These are phyloP conservation scores for Centropyge bicolor DNA, from an alignment of 2,797 vertebrate genomes.

Conservation along the genomic window DNA sequence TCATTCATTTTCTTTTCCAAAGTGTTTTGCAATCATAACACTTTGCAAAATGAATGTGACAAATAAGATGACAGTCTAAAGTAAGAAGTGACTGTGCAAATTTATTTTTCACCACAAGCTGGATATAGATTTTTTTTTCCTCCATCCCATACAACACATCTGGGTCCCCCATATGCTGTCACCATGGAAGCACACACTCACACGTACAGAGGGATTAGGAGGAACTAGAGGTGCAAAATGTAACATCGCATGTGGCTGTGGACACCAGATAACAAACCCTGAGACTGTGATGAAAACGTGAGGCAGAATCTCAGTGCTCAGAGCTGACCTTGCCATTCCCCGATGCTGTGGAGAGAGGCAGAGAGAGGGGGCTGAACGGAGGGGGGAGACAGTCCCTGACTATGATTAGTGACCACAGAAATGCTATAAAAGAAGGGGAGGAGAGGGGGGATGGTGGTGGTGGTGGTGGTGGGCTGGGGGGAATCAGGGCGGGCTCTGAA, in stretches of 20 bases:
- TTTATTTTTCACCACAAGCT: constrained; percentile 10
- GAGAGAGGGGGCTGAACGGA: constrained; percentile 8
- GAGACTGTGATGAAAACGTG: background rate
- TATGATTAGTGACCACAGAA: constrained; percentile 55
- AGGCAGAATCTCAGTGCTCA: constrained; percentile 21
- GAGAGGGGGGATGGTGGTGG: background rate
- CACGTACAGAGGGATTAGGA: background rate
- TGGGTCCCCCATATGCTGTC: constrained; percentile 22
- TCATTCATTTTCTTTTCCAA: background rate
- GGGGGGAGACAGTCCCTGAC: constrained; percentile 16
- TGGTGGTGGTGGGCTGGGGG: constrained; percentile 13
- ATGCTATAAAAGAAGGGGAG: constrained; percentile 33
- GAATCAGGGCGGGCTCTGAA: constrained; percentile 57
- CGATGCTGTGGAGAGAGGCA: constrained; percentile 14
- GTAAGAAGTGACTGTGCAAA: background rate
- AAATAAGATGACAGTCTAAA: background rate
- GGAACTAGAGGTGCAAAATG: constrained; percentile 2
- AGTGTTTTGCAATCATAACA: background rate
- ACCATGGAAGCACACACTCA: constrained; percentile 43
- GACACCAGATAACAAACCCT: constrained; percentile 10
- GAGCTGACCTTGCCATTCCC: constrained; percentile 18
- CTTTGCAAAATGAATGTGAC: background rate
- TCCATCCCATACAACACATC: background rate
- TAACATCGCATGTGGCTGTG: constrained; percentile 9
- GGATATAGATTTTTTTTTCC: constrained; percentile 1